Conservation (phyloP, 2,797 vertebrate species). For the Poeciliopsis presidionis region DNA sequence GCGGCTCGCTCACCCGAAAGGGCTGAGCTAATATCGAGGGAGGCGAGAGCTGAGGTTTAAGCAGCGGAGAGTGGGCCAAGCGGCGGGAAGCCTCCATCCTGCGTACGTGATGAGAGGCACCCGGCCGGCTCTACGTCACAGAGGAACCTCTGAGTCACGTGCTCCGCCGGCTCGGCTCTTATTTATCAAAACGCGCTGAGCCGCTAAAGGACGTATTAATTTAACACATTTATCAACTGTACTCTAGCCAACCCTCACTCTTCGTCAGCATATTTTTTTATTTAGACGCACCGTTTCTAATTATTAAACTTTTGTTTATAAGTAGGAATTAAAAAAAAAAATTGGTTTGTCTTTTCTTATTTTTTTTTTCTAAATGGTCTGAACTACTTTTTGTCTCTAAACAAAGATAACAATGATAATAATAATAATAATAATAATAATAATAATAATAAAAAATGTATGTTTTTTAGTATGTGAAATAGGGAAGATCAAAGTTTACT, state of each 20-base stretch:
- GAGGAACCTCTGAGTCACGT: slow-evolving; percentile 65
- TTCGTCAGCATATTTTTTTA: not conserved
- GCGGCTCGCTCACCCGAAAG: slow-evolving; percentile 8
- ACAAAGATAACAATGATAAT: no score
- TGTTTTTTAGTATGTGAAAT: no score
- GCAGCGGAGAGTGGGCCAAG: not conserved
- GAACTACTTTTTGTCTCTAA: no score
- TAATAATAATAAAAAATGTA: not conserved
- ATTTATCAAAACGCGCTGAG: not conserved
- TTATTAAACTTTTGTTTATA: not conserved
- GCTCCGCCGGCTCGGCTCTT: slow-evolving; percentile 7
- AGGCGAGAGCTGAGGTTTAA: not conserved
- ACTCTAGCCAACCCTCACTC: not conserved
- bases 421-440: no score
- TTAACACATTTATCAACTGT: not conserved
- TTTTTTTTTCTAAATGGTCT: no score
- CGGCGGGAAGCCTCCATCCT: slow-evolving; percentile 49
- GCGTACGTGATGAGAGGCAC: slow-evolving; percentile 88
- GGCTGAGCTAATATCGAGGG: fast-evolving
- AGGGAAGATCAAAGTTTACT: no score
- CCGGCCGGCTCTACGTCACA: slow-evolving; percentile 66
- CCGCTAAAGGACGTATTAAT: not conserved
- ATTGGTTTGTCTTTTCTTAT: no score
- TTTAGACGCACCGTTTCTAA: not conserved
- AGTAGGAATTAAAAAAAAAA: no score